phyloP scores from a whole-genome alignment of 2,888 invertebrate genomes.

The Aleiodes alternator region DNA sequence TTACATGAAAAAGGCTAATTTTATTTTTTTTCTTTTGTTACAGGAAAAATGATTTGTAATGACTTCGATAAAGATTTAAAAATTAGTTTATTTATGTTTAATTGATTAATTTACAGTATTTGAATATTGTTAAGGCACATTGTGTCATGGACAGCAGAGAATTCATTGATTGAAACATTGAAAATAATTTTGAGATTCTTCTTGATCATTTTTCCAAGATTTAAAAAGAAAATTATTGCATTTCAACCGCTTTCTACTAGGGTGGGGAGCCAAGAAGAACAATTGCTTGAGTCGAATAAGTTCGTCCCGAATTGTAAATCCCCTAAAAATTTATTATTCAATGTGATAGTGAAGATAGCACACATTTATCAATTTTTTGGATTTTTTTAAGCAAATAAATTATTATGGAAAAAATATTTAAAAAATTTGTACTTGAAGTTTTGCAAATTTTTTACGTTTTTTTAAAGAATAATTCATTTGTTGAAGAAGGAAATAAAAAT shows the following conservation, averaged over 20 bases:
- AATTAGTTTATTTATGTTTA: slow-evolving; percentile 17
- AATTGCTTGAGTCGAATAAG: slow-evolving; percentile 68
- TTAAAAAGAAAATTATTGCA: neutral
- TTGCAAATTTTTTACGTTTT: too few species aligned
- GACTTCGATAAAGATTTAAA: neutral
- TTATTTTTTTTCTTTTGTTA: neutral
- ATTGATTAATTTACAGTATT: slow-evolving; percentile 16
- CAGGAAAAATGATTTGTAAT: neutral
- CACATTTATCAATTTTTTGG: too few species aligned
- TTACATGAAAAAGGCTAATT: slow-evolving; percentile 33
- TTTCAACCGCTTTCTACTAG: slow-evolving; percentile 55
- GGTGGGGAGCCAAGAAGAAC: slow-evolving; percentile 70
- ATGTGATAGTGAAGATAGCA: too few species aligned
- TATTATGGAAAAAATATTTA: too few species aligned
- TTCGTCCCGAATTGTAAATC: slow-evolving; percentile 67
- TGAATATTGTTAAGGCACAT: slow-evolving; percentile 15
- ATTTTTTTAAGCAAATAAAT: too few species aligned
- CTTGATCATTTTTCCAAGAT: neutral
- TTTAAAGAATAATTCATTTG: too few species aligned
- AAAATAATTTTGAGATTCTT: neutral
- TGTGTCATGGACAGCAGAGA: slow-evolving; percentile 11
- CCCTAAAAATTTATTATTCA: slow-evolving; percentile 65
- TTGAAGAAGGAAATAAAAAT: too few species aligned
- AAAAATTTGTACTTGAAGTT: too few species aligned
- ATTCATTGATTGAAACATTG: neutral